Evolutionary conservation across 2,797 vertebrate species (phyloP), one percentile per base, ranked within the genome.

Genomic region (Microtus agrestis): DNA sequence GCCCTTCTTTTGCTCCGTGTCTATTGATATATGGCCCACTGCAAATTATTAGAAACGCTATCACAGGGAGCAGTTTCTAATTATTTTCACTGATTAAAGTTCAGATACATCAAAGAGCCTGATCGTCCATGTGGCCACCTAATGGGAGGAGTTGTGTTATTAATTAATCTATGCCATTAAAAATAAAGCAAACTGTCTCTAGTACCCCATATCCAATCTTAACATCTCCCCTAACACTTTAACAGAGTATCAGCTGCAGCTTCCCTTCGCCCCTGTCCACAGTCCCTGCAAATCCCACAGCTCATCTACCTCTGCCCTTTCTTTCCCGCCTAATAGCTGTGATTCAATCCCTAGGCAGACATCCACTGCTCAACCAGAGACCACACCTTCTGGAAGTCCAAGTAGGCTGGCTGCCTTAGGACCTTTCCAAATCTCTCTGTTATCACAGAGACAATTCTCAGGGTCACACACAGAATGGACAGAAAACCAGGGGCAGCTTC

Each of bases 71-170:
- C 6, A 95, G 31, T 2, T 96, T 84, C 46, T 97, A 91, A 96
- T 98, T 96, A 85, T 85, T 94, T 96, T 13, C 29, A 69, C 56
- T 37, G 67, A 91, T 95, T 95, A 96, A 95, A 79, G 19, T 96
- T 97, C 54, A 95, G 25, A 86, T 87, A 76, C 34, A 82, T 74
- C 79, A 93, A 80, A 15, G 61, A 96, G 89, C 25, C 15, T 89
- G 80, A 93, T 90, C 67, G 19, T 23, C 91, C 59, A 85, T 89
- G 59, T 73, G 78, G 1, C 34, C 3, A 4, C 73, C 65, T 92
- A 86, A 96, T 59, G 86, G 67, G 31, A 93, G 13, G 79, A 95
- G 89, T 89, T 84, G 6, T 10, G 29, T 2, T 91, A 84, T 87
- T 34, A 97, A 86, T 12, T 25, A 84, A 95, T 81, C 1, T 95